Evolutionary conservation across 1,140 invertebrate species (phyloP), one percentile per base, ranked within the genome.

Genomic region (Sycophila sp.): DNA sequence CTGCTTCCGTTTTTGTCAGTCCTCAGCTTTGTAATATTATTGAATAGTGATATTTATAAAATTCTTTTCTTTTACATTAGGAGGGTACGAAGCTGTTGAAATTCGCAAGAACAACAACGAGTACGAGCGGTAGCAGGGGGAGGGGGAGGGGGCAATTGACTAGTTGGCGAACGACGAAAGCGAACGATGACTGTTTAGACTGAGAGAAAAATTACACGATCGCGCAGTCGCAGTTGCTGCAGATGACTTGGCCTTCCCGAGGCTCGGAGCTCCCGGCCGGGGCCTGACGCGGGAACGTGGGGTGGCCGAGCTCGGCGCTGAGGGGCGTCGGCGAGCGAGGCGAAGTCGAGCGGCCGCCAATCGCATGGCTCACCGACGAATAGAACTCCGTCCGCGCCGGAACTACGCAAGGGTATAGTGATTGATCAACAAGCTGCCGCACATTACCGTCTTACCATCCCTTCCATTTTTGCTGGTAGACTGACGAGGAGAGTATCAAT

Each of bases 211-310:
- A 89, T 94, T 92, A 94, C 92, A 92, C 90, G 83, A 94, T 92
- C 81, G 89, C 87, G 78, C 89, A 87, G 86, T 91, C 90, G 86
- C 92, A 94, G 79, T 91, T 91, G 81, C 86, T 89, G 88, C 92
- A 94, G 82, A 88, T 87, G 55, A 91, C 90, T 47, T 87, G 87
- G 76, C 88, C 88, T 2, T 71, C 58, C 11, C 36, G 34, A 26
- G 32, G 55, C 5, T 5, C 5, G 2, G 34, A 1, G 36, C 1
- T 40, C 10, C 55, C 24, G 15, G 64, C 45, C 8, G 72, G 60
- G 11, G 56, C 6, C 42, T 28, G 49, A 30, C 24, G 40, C 10
- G 24, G 24, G 17, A 10, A n/a, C 17, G 17, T 15, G 10, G 17
- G 15, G 47, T 22, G 15, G 11, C 76, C 71, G 38, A 73, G 69